These are phyloP conservation scores for Octonoba sinensis DNA, from an alignment of 2,888 invertebrate genomes.

Conservation along the genomic window DNA sequence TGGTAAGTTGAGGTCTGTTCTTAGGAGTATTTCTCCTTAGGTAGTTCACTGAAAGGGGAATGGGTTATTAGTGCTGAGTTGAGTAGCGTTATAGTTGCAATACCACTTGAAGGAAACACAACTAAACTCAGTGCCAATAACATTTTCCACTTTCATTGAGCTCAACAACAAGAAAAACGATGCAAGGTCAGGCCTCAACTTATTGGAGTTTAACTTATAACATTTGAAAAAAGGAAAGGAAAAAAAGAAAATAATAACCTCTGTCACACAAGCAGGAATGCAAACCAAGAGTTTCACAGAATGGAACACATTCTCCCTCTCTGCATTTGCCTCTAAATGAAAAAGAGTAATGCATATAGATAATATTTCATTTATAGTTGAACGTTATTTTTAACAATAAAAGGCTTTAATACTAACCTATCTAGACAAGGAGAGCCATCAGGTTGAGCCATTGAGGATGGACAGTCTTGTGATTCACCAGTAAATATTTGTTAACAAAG, in stretches of 20 bases:
- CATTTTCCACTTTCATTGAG: too few species aligned
- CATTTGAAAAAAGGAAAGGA: too few species aligned
- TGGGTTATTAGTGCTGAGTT: too few species aligned
- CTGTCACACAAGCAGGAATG: slow-evolving; percentile 98
- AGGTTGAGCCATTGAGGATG: slow-evolving; percentile 86
- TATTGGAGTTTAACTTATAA: too few species aligned
- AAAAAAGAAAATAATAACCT: slow-evolving; percentile 73
- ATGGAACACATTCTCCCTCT: slow-evolving; percentile 91
- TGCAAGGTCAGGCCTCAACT: too few species aligned
- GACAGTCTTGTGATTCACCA: slow-evolving; percentile 84
- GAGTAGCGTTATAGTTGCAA: too few species aligned
- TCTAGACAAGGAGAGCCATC: slow-evolving; percentile 91
- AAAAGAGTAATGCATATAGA: slow-evolving; percentile 15
- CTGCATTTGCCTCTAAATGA: slow-evolving; percentile 83
- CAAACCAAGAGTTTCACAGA: slow-evolving; percentile 92
- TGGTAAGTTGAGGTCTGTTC: too few species aligned
- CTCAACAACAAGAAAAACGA: too few species aligned
- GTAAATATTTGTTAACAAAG: slow-evolving; percentile 71
- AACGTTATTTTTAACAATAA: not conserved
- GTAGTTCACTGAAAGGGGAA: too few species aligned
- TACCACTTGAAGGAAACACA: too few species aligned
- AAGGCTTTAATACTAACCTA: slow-evolving; percentile 68
- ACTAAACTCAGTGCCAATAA: too few species aligned
- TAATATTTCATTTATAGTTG: not conserved
- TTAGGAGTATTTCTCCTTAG: too few species aligned